Evolutionary conservation across 2,888 invertebrate genomes (phyloP).

Genomic region (Drosophila aldrichi): DNA sequence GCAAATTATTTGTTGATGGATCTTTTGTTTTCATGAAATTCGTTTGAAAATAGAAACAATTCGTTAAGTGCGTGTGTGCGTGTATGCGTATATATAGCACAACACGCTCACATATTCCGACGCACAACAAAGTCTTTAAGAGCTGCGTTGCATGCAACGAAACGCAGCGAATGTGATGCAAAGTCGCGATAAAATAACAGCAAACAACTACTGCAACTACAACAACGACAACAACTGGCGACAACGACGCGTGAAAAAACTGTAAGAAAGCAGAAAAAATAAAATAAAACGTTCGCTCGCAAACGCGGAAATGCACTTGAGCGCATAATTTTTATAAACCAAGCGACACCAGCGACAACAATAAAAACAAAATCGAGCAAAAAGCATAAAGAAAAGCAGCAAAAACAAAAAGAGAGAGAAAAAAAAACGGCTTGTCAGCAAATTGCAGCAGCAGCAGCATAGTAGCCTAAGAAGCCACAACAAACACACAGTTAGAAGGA

Average conservation of each 20-base stretch:
- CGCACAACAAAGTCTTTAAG: constrained; percentile 14
- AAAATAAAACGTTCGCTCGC: constrained; percentile 48
- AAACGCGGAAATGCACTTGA: constrained; percentile 78
- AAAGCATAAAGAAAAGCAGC: constrained; percentile 26
- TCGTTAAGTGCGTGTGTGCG: constrained; percentile 11
- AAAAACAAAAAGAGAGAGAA: constrained; percentile 14
- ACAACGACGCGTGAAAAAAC: constrained; percentile 60
- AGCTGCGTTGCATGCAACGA: constrained; percentile 41
- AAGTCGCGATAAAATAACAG: constrained; percentile 54
- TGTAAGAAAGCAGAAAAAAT: constrained; percentile 35
- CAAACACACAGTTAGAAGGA: constrained; percentile 22
- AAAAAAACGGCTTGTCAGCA: constrained; percentile 67
- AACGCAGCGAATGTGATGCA: constrained; percentile 60
- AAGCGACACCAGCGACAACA: constrained; percentile 54
- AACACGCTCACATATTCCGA: constrained; percentile 7
- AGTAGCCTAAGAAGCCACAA: constrained; percentile 53
- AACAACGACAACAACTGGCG: constrained; percentile 35
- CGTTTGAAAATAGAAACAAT: constrained; percentile 2
- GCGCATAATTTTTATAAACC: constrained; percentile 76
- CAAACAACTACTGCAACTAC: constrained; percentile 28
- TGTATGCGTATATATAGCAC: neutral
- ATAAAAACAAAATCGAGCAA: constrained; percentile 38
- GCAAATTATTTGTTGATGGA: constrained; percentile 5
- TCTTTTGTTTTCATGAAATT: constrained; percentile 13
- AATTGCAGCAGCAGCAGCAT: constrained; percentile 46